phyloP scores from a whole-genome alignment of 2,888 invertebrate species.

The Volucella zonaria region DNA sequence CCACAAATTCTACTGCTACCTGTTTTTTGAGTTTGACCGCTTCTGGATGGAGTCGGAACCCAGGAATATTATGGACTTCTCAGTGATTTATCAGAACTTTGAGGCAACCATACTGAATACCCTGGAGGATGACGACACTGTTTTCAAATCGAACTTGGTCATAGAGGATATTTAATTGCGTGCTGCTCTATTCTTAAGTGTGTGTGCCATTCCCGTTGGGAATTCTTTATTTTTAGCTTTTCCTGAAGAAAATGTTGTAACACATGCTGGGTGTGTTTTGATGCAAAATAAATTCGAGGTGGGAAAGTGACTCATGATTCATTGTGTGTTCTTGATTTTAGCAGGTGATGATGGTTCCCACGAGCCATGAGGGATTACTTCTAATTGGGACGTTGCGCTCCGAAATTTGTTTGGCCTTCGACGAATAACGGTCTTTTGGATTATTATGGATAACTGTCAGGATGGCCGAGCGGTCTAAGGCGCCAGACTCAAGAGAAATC shows the following conservation, averaged over 20 bases:
- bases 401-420: neutral
- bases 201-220: constrained; percentile 44
- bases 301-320: neutral
- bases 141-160: constrained; percentile 91
- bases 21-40: constrained; percentile 96
- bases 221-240: constrained; percentile 5
- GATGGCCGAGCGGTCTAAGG: constrained; percentile 78
- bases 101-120: constrained; percentile 88
- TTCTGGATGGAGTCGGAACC: constrained; percentile 97
- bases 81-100: constrained; percentile 92
- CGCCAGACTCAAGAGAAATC: constrained; percentile 78
- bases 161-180: constrained; percentile 87
- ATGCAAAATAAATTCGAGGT: constrained; percentile 23
- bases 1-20: constrained; percentile 95
- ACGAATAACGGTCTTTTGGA: neutral
- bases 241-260: constrained; percentile 28
- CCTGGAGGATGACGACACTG: constrained; percentile 87
- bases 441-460: constrained; percentile 63
- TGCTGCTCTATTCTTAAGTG: neutral
- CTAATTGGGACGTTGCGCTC: neutral
- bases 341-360: no score
- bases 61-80: constrained; percentile 97
- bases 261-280: constrained; percentile 20
- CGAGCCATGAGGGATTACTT: no score
- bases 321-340: constrained; percentile 7